Evolutionary conservation across 2,113 vertebrate species (phyloP).

Genomic region (Empidonax traillii): DNA sequence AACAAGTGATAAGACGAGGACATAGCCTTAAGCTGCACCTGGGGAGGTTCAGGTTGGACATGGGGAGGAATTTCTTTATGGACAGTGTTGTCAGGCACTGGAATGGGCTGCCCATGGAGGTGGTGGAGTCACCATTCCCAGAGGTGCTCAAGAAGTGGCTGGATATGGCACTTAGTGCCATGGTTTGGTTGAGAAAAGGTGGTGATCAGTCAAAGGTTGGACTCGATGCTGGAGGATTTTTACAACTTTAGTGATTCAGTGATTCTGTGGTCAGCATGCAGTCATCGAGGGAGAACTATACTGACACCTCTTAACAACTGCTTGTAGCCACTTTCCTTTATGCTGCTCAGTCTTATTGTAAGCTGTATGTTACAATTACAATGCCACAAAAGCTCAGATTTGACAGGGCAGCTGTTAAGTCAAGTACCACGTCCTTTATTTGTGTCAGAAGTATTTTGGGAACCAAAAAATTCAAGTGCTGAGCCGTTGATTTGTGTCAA

Average conservation of each 20-base stretch:
- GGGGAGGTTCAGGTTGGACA: background rate
- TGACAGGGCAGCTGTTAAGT: background rate
- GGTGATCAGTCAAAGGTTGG: background rate
- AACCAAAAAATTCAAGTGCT: background rate
- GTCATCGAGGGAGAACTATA: background rate
- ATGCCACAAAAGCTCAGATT: background rate
- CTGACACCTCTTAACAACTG: background rate
- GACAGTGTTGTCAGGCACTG: background rate
- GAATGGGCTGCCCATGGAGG: background rate
- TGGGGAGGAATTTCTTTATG: background rate
- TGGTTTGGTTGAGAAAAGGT: background rate
- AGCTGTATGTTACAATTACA: background rate
- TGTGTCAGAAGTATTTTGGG: background rate
- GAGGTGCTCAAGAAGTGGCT: background rate
- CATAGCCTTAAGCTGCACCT: background rate
- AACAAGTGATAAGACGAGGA: background rate
- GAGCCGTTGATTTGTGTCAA: background rate
- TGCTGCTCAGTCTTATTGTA: background rate
- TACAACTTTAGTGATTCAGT: background rate
- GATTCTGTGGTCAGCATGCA: background rate
- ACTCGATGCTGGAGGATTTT: background rate
- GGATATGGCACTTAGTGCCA: background rate
- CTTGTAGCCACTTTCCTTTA: background rate
- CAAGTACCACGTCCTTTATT: background rate
- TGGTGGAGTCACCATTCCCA: background rate